Evolutionary conservation across 2,113 vertebrate species (phyloP).

Genomic region (Plotosus lineatus): DNA sequence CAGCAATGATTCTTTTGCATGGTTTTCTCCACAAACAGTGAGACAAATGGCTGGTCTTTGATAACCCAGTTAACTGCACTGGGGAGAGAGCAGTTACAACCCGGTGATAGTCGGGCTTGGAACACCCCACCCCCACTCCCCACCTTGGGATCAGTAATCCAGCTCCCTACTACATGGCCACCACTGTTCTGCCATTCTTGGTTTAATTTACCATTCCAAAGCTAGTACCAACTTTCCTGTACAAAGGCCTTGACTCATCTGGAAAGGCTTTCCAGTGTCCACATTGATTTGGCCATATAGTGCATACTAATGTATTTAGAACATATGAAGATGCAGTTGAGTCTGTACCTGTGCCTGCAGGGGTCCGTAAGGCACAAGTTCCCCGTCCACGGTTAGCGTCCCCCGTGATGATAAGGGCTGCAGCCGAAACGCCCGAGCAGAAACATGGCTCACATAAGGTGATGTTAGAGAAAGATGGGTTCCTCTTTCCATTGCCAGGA

Average conservation of each 20-base stretch:
- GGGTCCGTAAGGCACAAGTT: slow-evolving; percentile 85
- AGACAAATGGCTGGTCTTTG: too few relatives aligned
- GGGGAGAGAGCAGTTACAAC: too few relatives aligned
- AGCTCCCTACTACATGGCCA: too few relatives aligned
- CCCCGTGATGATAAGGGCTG: slow-evolving; percentile 83
- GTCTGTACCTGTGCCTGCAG: slow-evolving; percentile 82
- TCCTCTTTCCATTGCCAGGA: slow-evolving; percentile 87
- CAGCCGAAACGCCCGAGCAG: slow-evolving; percentile 83
- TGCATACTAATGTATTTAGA: background rate
- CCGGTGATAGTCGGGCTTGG: too few relatives aligned
- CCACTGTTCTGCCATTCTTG: too few relatives aligned
- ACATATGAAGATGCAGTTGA: background rate
- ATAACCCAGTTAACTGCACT: too few relatives aligned
- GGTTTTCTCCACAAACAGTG: too few relatives aligned
- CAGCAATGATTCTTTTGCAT: too few relatives aligned
- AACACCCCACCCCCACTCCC: too few relatives aligned
- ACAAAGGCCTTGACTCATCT: background rate
- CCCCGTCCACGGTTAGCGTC: slow-evolving; percentile 87
- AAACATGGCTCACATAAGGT: slow-evolving; percentile 79
- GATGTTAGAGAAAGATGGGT: slow-evolving; percentile 79
- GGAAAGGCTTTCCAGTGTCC: background rate
- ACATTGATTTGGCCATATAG: background rate
- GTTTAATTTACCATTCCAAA: too few relatives aligned
- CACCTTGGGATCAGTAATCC: too few relatives aligned
- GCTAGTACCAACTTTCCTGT: background rate